Conservation (phyloP, 2,888 invertebrate genomes). For the Campoplex capitator region DNA sequence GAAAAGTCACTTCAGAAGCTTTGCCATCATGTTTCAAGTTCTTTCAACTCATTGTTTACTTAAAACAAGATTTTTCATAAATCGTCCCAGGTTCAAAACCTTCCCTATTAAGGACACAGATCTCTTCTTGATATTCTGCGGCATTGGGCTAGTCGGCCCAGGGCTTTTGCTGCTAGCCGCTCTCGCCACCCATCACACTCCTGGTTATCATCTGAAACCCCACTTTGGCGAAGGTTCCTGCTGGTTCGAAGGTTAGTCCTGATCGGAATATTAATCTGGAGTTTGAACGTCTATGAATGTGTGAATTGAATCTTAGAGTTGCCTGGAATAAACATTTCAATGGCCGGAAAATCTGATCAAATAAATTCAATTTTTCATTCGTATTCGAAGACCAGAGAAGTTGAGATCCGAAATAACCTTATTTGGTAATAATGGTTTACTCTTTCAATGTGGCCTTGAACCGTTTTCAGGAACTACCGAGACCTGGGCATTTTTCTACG, state of each 20-base stretch:
- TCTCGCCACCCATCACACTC: conserved; percentile 86
- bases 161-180: conserved; percentile 85
- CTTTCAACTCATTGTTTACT: neutral
- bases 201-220: conserved; percentile 87
- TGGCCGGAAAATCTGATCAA: neutral
- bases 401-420: too few relatives aligned
- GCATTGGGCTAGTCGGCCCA: conserved; percentile 88
- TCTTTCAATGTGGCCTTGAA: neutral
- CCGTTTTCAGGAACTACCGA: conserved; percentile 85
- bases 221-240: conserved; percentile 87
- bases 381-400: neutral
- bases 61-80: neutral
- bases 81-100: conserved; percentile 77
- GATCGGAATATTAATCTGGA: neutral
- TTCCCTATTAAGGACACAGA: conserved; percentile 85
- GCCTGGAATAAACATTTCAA: neutral
- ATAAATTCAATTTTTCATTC: neutral
- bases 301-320: neutral
- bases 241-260: conserved; percentile 88
- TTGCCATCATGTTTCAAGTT: neutral
- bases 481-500: conserved; percentile 89
- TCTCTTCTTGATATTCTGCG: conserved; percentile 86
- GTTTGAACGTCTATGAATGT: neutral
- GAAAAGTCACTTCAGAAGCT: neutral
- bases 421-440: neutral